These are phyloP conservation scores for Amia ocellicauda DNA, from an alignment of 2,113 vertebrate genomes.

Conservation along the genomic window DNA sequence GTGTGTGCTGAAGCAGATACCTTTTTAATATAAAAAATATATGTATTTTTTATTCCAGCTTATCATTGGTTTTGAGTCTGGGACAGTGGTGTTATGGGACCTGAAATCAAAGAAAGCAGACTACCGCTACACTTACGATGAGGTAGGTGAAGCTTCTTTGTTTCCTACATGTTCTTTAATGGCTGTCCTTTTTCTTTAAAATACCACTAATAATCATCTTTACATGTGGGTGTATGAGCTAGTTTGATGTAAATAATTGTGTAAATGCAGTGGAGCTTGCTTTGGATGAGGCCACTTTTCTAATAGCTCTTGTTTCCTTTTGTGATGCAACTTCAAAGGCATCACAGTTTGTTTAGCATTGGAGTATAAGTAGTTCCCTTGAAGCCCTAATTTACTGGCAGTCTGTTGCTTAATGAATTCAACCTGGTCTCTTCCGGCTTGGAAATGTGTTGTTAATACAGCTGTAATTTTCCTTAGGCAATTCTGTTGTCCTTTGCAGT, in stretches of 20 bases:
- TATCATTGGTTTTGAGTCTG: constrained; percentile 96
- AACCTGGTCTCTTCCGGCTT: too few species aligned
- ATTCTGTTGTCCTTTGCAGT: too few species aligned
- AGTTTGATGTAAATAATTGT: background rate
- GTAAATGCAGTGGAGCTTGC: constrained; percentile 3
- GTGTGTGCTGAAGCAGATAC: too few species aligned
- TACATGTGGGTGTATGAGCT: constrained; percentile 45
- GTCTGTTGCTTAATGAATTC: too few species aligned
- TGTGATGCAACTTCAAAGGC: background rate
- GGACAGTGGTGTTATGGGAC: constrained; percentile 95
- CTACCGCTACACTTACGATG: constrained; percentile 95
- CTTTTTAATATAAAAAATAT: too few species aligned
- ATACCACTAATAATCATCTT: constrained; percentile 33
- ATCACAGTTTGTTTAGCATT: background rate
- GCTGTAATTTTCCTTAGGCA: too few species aligned
- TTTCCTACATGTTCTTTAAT: constrained; percentile 20
- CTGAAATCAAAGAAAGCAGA: constrained; percentile 98
- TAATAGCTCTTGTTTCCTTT: background rate
- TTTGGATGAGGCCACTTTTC: background rate
- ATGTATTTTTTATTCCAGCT: constrained; percentile 72
- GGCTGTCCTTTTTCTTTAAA: constrained; percentile 14
- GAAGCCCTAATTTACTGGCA: too few species aligned
- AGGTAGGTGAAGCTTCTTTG: constrained; percentile 70
- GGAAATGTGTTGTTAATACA: too few species aligned
- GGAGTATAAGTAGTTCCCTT: too few species aligned